Evolutionary conservation across 1,140 invertebrate species (phyloP), one percentile per base, ranked within the genome.

Genomic region (Bombus waltoni): DNA sequence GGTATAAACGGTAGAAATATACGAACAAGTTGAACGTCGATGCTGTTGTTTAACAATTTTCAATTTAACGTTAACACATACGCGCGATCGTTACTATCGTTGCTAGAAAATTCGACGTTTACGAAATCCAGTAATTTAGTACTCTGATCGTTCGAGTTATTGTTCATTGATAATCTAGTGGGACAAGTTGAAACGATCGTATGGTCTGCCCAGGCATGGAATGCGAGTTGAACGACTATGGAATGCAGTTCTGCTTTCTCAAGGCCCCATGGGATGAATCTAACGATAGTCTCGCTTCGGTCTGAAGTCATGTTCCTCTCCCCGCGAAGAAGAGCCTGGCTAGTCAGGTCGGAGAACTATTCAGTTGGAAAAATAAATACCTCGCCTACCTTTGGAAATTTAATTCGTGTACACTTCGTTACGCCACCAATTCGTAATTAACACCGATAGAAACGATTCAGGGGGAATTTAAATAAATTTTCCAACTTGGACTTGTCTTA

Each of bases 231-330:
- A 40, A 87, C 44, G 73, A 42, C 73, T 80, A 47, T 79, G 89
- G 89, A 90, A 90, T 90, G 88, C 86, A 78, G 65, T 80, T 90
- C 80, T 76, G 81, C 80, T 90, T 90, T 87, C 78, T 87, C 86
- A 73, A 77, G 86, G 75, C 70, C 72, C 78, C 75, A 82, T 90
- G 68, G 42, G 83, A 72, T 81, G 66, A 68, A 82, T 79, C 73
- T 83, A 83, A 75, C 73, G 73, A 83, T 53, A 83, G 73, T 74
- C 44, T 68, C 74, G 73, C 35, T 42, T 44, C 73, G 40, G 73
- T 40, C 74, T 32, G 32, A 76, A 66, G 81, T 44, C 59, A 11
- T 13, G 28, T 35, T 76, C 66, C 65, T 32, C 59, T 74, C 5
- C 71, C n/a, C 2, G 8, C n/a, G 25, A 28, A 42, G 44, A 75